Conservation (phyloP, 53 echinoderm and acorn worm genomes). For the Astropecten irregularis region DNA sequence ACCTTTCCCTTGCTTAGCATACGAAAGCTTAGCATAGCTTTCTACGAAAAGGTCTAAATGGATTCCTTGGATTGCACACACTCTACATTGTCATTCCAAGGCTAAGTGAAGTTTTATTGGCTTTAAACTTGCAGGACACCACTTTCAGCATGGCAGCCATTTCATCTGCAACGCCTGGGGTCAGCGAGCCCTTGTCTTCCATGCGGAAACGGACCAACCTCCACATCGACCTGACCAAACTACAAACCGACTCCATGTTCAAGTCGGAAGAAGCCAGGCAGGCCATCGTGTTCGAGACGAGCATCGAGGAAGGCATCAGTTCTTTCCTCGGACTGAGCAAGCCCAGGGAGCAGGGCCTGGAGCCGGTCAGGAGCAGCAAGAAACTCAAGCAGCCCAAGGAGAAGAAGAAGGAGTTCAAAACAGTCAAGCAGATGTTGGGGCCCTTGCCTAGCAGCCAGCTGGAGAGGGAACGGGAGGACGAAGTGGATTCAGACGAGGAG, state of each 20-base stretch:
- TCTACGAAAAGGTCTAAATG: no score
- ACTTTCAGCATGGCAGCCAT: slow-evolving; percentile 15
- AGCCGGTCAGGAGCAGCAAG: slow-evolving; percentile 37
- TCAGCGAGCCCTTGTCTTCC: slow-evolving; percentile 47
- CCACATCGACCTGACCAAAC: slow-evolving; percentile 75
- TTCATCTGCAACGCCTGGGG: slow-evolving; percentile 27
- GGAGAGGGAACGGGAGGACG: slow-evolving; percentile 55
- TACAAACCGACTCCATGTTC: slow-evolving; percentile 64
- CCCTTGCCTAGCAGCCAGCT: slow-evolving; percentile 67
- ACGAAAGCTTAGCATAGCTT: no score
- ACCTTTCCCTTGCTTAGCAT: no score
- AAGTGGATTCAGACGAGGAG: slow-evolving; percentile 59
- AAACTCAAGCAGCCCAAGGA: slow-evolving; percentile 23
- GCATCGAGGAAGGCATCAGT: slow-evolving; percentile 30
- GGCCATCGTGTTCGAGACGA: slow-evolving; percentile 58
- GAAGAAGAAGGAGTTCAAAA: slow-evolving; percentile 70
- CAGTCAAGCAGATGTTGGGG: slow-evolving; percentile 89
- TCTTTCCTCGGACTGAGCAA: slow-evolving; percentile 54
- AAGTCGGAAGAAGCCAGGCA: slow-evolving; percentile 43
- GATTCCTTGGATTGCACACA: no score
- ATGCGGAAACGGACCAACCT: slow-evolving; percentile 71
- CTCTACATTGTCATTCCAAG: no score
- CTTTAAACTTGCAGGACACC: slow-evolving; percentile 8
- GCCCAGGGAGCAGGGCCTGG: slow-evolving; percentile 58
- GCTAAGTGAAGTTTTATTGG: no score